phyloP scores from a whole-genome alignment of 1,140 invertebrate genomes.

The Chrysoperla carnea region DNA sequence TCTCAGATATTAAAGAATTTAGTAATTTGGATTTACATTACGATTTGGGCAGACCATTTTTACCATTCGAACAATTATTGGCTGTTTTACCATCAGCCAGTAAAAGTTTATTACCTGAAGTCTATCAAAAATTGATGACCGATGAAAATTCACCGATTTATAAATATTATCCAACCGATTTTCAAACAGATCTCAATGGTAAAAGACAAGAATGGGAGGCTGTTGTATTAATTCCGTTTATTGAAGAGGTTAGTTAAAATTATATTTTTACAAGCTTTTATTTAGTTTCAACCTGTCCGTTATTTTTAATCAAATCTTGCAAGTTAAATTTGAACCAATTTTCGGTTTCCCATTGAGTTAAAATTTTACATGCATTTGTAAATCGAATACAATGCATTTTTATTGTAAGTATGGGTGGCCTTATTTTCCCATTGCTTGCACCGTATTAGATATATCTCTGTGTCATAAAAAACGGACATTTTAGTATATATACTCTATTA shows the following conservation, averaged over 20 bases:
- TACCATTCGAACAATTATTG: conserved; percentile 88
- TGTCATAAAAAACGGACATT: too few species aligned
- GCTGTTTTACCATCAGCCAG: conserved; percentile 82
- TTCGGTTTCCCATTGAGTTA: too few species aligned
- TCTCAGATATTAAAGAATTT: conserved; percentile 82
- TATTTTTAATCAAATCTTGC: too few species aligned
- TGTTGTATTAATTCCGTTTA: conserved; percentile 91
- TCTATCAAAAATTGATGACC: conserved; percentile 72
- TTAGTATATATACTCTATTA: too few species aligned
- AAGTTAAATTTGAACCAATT: too few species aligned
- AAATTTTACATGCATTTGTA: not conserved
- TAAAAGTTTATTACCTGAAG: conserved; percentile 55
- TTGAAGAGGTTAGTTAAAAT: conserved; percentile 56
- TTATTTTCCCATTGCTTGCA: too few species aligned
- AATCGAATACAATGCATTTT: not conserved
- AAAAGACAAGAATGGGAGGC: conserved; percentile 97
- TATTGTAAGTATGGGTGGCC: too few species aligned
- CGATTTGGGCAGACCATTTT: conserved; percentile 72
- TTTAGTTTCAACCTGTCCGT: too few species aligned
- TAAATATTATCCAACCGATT: conserved; percentile 79
- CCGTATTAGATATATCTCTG: too few species aligned
- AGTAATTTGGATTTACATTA: conserved; percentile 54
- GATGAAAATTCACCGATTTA: conserved; percentile 66
- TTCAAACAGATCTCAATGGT: conserved; percentile 81
- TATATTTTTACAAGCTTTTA: too few species aligned